Evolutionary conservation across 2,888 invertebrate species (phyloP).

Genomic region (Drosophila emarginata): DNA sequence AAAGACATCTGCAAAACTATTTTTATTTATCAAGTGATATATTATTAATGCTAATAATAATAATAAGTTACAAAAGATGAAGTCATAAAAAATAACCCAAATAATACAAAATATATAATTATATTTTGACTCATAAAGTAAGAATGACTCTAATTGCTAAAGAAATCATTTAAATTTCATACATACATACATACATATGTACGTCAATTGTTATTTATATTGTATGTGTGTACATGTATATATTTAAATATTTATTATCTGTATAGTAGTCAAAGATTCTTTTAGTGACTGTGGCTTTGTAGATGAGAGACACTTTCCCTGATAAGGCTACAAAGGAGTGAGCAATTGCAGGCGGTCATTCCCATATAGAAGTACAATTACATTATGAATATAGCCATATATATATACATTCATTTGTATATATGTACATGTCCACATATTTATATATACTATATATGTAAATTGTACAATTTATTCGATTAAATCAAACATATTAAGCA

Average conservation of each 20-base stretch:
- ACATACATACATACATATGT: not conserved
- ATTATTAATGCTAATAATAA: no score
- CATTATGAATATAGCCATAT: no score
- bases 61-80: no score
- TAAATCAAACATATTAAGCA: conserved; percentile 32
- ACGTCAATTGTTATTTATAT: not conserved
- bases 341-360: not conserved
- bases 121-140: not conserved
- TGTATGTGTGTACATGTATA: not conserved
- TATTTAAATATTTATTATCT: not conserved
- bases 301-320: not conserved
- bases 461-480: not conserved
- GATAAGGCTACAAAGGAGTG: conserved; percentile 16
- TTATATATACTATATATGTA: not conserved
- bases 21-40: no score
- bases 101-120: no score
- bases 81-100: not conserved
- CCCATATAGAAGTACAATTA: not conserved
- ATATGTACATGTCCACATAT: not conserved
- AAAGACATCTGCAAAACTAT: no score
- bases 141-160: not conserved
- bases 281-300: not conserved
- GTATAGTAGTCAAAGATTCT: not conserved
- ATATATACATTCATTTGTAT: not conserved
- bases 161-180: not conserved